A percentile compares a stretch with the other conserved stretches of the same genome.
Conservation (phyloP, 2,888 invertebrate genomes). For the Biston stratarius region DNA sequence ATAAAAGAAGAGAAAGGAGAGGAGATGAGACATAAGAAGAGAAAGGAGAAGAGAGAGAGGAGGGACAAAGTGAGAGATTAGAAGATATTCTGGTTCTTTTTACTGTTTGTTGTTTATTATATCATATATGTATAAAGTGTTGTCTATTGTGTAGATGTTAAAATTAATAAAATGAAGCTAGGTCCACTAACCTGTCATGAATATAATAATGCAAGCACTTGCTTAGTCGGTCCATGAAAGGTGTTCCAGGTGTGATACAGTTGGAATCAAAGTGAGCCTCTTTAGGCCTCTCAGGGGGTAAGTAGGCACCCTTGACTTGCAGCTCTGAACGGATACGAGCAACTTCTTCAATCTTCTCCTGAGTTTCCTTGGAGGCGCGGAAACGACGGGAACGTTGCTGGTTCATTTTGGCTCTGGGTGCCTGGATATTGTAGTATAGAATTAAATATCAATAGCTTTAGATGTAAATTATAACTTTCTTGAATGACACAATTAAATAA, state of each 20-base stretch:
- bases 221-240: slow-evolving; percentile 97
- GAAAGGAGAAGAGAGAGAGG: too few species aligned
- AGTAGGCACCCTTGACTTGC: slow-evolving; percentile 89
- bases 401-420: slow-evolving; percentile 99
- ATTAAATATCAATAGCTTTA: too few species aligned
- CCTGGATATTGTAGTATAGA: slow-evolving; percentile 80
- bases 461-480: too few species aligned
- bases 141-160: too few species aligned
- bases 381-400: slow-evolving; percentile 99
- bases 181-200: slow-evolving; percentile 88
- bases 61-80: too few species aligned
- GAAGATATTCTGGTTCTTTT: too few species aligned
- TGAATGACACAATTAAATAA: too few species aligned
- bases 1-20: too few species aligned
- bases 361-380: slow-evolving; percentile 97
- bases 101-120: too few species aligned
- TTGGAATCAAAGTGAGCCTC: slow-evolving; percentile 99
- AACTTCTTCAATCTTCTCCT: slow-evolving; percentile 95
- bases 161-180: neutral
- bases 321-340: slow-evolving; percentile 92
- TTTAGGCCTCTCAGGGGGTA: slow-evolving; percentile 95
- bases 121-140: too few species aligned
- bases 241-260: slow-evolving; percentile 99
- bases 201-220: slow-evolving; percentile 95
- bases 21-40: too few species aligned